Conservation (phyloP, 2,888 invertebrate genomes). For the Perdita meconis region DNA sequence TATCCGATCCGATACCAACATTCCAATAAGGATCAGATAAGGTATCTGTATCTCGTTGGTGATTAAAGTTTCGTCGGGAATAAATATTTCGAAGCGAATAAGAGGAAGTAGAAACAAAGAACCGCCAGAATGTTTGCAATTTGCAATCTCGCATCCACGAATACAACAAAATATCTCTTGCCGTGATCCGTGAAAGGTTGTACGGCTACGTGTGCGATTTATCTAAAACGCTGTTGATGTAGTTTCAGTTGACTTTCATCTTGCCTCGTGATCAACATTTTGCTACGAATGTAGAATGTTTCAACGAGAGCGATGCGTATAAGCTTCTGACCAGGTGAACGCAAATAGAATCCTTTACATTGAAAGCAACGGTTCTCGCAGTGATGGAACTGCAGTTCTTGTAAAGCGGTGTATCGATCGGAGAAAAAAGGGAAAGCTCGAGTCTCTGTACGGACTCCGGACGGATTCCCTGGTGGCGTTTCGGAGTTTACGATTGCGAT, state of each 20-base stretch:
- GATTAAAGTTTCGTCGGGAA: too few species aligned
- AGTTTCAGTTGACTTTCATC: background rate
- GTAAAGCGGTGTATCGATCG: conserved; percentile 35
- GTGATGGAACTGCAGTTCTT: conserved; percentile 13
- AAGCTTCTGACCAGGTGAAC: background rate
- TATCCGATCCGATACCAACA: too few species aligned
- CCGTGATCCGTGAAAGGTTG: too few species aligned
- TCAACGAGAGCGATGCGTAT: conserved; percentile 1
- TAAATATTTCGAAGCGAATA: too few species aligned
- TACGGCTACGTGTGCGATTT: too few species aligned
- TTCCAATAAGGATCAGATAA: too few species aligned
- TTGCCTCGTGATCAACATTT: background rate
- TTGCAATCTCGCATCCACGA: too few species aligned
- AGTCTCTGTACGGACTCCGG: conserved; percentile 22
- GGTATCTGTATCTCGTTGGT: too few species aligned
- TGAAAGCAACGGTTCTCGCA: conserved; percentile 2
- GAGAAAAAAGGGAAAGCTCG: conserved; percentile 18
- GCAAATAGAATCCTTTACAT: background rate
- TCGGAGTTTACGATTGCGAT: conserved; percentile 38
- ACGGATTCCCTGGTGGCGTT: conserved; percentile 33
- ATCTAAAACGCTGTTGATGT: too few species aligned
- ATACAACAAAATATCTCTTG: too few species aligned
- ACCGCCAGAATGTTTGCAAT: too few species aligned
- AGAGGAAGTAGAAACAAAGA: too few species aligned
- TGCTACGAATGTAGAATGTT: background rate